These are phyloP conservation scores for Sibirionetta formosa DNA, from an alignment of 2,797 vertebrate species.

Conservation along the genomic window DNA sequence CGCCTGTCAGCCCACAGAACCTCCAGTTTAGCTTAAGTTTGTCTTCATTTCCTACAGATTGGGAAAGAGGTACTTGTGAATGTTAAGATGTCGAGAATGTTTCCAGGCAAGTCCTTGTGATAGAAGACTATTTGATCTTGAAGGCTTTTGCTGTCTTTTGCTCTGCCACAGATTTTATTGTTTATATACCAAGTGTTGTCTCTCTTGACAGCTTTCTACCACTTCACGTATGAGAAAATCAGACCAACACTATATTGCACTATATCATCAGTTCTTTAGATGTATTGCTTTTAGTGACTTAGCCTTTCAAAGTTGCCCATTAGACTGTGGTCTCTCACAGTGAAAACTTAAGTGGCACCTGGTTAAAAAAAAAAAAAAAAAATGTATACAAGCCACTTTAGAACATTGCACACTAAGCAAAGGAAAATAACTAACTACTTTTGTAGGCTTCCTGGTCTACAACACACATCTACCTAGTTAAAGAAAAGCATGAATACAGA, in stretches of 20 bases:
- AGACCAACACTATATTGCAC: neutral
- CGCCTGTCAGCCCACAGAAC: neutral
- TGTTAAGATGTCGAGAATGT: neutral
- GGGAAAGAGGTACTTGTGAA: no score
- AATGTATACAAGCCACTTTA: neutral
- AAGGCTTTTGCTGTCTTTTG: neutral
- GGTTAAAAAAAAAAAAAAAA: neutral
- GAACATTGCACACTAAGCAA: neutral
- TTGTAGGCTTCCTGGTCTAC: neutral
- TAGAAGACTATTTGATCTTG: neutral
- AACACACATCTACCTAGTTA: neutral
- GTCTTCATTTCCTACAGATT: neutral
- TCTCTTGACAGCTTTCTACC: neutral
- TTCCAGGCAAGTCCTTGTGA: neutral
- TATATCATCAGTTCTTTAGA: neutral
- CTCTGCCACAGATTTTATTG: neutral
- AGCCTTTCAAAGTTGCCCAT: neutral
- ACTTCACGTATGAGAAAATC: neutral
- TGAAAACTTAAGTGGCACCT: neutral
- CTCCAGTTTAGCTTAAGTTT: neutral
- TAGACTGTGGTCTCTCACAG: neutral
- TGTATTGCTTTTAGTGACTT: neutral
- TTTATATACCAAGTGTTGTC: neutral
- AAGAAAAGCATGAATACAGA: neutral
- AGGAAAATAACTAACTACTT: slow-evolving; percentile 8